phyloP scores from a whole-genome alignment of 2,113 vertebrate genomes.

The Vidua macroura region DNA sequence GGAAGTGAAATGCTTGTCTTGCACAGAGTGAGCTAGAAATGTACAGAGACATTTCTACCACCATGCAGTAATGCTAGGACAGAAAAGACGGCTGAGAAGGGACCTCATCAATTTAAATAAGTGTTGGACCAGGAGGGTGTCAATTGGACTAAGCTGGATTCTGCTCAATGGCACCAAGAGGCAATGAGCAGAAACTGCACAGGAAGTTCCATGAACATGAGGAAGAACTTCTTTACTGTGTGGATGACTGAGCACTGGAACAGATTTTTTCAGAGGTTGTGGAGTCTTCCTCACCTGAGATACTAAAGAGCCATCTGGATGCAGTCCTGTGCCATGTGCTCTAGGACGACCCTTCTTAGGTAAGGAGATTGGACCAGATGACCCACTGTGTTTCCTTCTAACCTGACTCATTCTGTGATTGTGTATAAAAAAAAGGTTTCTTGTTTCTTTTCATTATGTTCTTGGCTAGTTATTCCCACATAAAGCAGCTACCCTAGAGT shows the following conservation, averaged over 20 bases:
- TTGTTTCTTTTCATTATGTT: neutral
- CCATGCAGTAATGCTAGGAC: neutral
- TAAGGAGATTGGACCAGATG: neutral
- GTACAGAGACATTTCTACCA: neutral
- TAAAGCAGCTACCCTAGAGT: neutral
- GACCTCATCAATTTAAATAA: neutral
- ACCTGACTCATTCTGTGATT: neutral
- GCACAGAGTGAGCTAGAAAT: neutral
- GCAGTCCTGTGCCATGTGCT: neutral
- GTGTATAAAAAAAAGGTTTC: neutral
- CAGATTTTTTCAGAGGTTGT: neutral
- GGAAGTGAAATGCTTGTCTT: neutral
- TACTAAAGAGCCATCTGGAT: neutral
- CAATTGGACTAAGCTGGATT: neutral
- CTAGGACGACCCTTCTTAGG: neutral
- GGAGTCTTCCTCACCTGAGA: neutral
- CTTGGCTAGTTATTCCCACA: neutral
- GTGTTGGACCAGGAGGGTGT: neutral
- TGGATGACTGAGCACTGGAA: neutral
- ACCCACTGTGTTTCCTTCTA: neutral
- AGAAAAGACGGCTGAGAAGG: neutral
- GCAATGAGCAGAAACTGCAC: neutral
- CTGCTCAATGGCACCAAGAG: rapidly evolving
- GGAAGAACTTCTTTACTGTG: neutral
- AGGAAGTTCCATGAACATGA: neutral